phyloP scores from a whole-genome alignment of 2,113 vertebrate species.

The Spheniscus mendiculus region DNA sequence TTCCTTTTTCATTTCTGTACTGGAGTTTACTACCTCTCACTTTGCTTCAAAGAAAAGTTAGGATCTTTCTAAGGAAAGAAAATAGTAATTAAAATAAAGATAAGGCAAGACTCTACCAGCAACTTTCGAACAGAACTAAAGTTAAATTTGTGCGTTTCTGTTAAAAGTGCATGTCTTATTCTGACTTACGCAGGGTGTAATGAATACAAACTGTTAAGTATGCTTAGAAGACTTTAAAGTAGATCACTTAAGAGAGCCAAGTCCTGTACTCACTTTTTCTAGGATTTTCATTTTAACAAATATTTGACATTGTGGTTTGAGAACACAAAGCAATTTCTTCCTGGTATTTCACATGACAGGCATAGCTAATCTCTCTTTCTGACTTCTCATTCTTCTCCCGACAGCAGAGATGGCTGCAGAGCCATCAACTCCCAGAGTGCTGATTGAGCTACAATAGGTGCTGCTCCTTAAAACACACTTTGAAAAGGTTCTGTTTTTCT shows the following conservation, averaged over 20 bases:
- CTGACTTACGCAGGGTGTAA: neutral
- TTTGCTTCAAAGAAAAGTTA: neutral
- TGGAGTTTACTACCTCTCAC: neutral
- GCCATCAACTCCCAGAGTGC: neutral
- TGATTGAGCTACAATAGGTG: neutral
- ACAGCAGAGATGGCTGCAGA: neutral
- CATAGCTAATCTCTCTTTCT: neutral
- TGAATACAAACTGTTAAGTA: neutral
- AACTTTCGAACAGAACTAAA: neutral
- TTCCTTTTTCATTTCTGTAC: neutral
- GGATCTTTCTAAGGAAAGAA: neutral
- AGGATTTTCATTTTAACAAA: neutral
- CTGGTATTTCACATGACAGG: neutral
- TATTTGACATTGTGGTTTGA: neutral
- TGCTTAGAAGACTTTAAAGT: neutral
- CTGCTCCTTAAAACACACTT: neutral
- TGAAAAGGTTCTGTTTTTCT: constrained; percentile 13
- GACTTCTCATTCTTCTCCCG: neutral
- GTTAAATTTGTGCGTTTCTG: neutral
- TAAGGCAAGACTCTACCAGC: neutral
- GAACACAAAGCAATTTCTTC: neutral
- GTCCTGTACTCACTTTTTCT: neutral
- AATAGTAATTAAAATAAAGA: neutral
- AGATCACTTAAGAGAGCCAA: neutral
- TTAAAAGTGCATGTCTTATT: neutral